Conservation (phyloP, 2,888 invertebrate genomes). For the Scaptomyza reducta region DNA sequence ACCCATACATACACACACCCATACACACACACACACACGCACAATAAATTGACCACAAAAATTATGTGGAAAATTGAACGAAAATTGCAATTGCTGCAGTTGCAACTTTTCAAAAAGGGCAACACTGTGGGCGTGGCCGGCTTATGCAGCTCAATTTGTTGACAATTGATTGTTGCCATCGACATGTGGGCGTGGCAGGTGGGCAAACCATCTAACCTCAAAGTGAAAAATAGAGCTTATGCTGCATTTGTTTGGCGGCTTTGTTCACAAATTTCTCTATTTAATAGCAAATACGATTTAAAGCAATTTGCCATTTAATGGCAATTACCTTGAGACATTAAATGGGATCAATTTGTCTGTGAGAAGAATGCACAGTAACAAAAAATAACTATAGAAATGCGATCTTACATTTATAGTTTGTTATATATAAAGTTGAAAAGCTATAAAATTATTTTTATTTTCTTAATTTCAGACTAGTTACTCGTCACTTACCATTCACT, state of each 20-base stretch:
- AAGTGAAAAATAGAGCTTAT: constrained; percentile 52
- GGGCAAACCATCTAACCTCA: neutral
- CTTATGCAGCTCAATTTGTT: constrained; percentile 49
- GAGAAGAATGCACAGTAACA: constrained; percentile 3
- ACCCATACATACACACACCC: constrained; percentile 27
- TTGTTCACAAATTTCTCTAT: constrained; percentile 24
- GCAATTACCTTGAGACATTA: constrained; percentile 23
- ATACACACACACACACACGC: neutral
- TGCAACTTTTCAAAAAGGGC: constrained; percentile 16
- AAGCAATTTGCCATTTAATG: constrained; percentile 12
- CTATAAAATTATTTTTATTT: too few species aligned
- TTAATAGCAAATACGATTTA: constrained; percentile 21
- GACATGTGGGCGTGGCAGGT: constrained; percentile 32
- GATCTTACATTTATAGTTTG: too few species aligned
- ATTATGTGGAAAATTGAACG: constrained; percentile 71
- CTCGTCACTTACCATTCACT: too few species aligned
- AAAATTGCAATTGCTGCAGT: constrained; percentile 73
- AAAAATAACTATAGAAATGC: neutral
- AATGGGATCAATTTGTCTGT: neutral
- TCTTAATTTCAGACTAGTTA: too few species aligned
- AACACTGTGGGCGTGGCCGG: constrained; percentile 8
- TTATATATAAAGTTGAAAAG: neutral
- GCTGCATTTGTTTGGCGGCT: constrained; percentile 75
- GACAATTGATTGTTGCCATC: constrained; percentile 50
- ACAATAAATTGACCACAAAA: constrained; percentile 62